phyloP scores from a whole-genome alignment of 2,888 invertebrate species.

The Phalangium opilio region DNA sequence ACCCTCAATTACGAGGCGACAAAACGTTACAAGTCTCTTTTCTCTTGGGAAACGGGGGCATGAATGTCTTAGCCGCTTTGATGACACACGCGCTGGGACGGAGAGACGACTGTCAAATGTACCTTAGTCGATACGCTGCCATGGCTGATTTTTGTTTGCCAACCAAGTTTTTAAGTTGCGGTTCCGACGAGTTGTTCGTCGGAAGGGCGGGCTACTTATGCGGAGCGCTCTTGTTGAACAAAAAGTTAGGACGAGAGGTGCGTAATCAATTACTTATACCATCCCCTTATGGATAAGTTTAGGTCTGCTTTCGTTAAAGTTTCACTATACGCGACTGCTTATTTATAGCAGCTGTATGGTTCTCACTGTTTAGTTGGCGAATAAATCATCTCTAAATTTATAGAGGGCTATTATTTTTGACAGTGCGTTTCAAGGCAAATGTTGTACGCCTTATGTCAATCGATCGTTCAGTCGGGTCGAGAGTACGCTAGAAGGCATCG shows the following conservation, averaged over 20 bases:
- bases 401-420: background rate
- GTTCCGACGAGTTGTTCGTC: conserved; percentile 67
- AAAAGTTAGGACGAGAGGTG: conserved; percentile 24
- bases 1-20: conserved; percentile 30
- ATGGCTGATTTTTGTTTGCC: conserved; percentile 38
- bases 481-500: conserved; percentile 44
- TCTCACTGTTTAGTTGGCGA: background rate
- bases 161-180: conserved; percentile 27
- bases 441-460: conserved; percentile 45
- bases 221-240: conserved; percentile 53
- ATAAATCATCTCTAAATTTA: no score
- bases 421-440: conserved; percentile 1
- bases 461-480: conserved; percentile 53
- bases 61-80: conserved; percentile 47
- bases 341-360: background rate
- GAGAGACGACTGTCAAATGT: conserved; percentile 25
- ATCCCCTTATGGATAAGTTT: no score
- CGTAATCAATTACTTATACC: conserved; percentile 1
- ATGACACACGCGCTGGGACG: conserved; percentile 35
- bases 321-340: no score
- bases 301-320: no score
- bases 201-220: conserved; percentile 69
- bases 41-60: conserved; percentile 61
- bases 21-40: conserved; percentile 50
- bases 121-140: conserved; percentile 32